Base-by-base conservation (phyloP, 2,797 vertebrate species). In the Remorina albescens region DNA sequence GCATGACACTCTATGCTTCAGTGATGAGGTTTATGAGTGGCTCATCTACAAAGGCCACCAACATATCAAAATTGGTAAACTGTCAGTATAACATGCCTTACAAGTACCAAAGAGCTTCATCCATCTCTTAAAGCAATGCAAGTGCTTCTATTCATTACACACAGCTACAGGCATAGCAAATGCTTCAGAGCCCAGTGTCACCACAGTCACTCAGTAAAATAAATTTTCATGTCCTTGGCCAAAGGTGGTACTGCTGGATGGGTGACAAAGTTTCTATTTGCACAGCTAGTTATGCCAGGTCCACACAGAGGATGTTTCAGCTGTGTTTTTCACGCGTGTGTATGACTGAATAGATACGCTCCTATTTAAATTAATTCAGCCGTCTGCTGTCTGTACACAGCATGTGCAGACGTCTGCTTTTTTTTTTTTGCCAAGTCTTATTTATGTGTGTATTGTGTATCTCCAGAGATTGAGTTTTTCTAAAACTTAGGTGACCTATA, bases 21-120 rank as follows among this genome's bases (percentile, higher is more conserved):
- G 98, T 1, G 98, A 99, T 53, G 98, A 99, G 78, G 98, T 99
- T 19, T 99, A 99, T n/a, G 98, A 99, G 86, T 99, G 97, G 98
- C 89, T 99, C 62, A 71, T 96, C 64, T 99, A 98, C 85, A 94
- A 81, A 62, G 97, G 97, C 77, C 94, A 95, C 41, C 94, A 96
- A n/a, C 98, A 99, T 67, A 71, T 96, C 54, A 99, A 97, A 93
- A 99, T 99, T 84, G 97, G 97, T 99, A 95, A 0, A 63, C 58
- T 50, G 62, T 46, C 37, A 34, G 9, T 8, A 37, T 18, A 19
- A 19, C 10, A 25, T 9, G 21, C 8, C 21, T 21, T 16, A 18
- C 16, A 4, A 16, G 3, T 55, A 16, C 0, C 2, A 11, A 26
- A 26, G 56, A 41, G 2, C 3, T 23, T 37, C 4, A 2, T 32